Percentiles rank a stretch among this genome's conserved stretches.
Evolutionary conservation across 2,113 vertebrate genomes (phyloP).

Genomic region (Scophthalmus maximus): DNA sequence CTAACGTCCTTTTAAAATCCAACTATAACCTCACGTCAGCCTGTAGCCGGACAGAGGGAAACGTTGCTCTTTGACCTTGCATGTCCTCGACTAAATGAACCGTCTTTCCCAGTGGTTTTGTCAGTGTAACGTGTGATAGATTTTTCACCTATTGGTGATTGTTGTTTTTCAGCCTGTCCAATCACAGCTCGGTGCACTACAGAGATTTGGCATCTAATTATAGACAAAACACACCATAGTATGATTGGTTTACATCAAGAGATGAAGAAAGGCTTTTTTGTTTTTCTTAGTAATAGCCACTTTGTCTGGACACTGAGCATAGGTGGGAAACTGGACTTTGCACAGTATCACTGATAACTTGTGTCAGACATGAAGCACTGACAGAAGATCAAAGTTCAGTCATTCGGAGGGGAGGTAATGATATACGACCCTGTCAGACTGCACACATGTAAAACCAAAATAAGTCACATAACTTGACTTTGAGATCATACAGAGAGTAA

Average conservation of each 20-base stretch:
- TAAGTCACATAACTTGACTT: not conserved
- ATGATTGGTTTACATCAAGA: not conserved
- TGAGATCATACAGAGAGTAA: not conserved
- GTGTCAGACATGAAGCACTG: not conserved
- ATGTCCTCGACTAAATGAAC: not conserved
- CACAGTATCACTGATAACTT: slow-evolving; percentile 10
- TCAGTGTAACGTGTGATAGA: not conserved
- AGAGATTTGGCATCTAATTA: not conserved
- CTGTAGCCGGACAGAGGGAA: slow-evolving; percentile 2
- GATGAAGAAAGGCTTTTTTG: no score
- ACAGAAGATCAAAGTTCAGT: slow-evolving; percentile 58
- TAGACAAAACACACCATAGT: not conserved
- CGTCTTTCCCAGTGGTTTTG: not conserved
- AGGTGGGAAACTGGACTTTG: slow-evolving; percentile 52
- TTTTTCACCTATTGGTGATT: not conserved
- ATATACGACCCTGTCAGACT: not conserved
- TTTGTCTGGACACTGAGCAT: not conserved
- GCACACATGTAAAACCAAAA: not conserved
- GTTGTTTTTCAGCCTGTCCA: slow-evolving; percentile 1
- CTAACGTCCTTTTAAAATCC: not conserved
- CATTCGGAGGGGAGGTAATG: not conserved
- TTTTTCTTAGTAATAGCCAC: not conserved
- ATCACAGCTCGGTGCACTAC: not conserved
- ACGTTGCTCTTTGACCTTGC: slow-evolving; percentile 50
- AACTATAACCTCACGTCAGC: slow-evolving; percentile 11